phyloP scores from a whole-genome alignment of 2,113 vertebrate genomes.

The Sinocyclocheilus anophthalmus region DNA sequence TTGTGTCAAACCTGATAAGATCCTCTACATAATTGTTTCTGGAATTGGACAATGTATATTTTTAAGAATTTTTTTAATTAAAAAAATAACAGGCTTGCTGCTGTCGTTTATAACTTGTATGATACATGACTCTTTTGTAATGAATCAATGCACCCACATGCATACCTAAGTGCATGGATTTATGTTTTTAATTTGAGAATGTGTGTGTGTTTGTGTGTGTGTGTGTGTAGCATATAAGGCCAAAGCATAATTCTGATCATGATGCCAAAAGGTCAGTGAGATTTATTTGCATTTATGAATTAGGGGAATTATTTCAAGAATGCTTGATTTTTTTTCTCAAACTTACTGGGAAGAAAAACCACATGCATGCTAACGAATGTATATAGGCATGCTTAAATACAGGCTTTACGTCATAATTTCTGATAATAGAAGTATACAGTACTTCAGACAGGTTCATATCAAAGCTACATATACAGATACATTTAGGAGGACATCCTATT shows the following conservation, averaged over 20 bases:
- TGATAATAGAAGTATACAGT: background rate
- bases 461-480: background rate
- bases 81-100: background rate
- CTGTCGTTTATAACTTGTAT: background rate
- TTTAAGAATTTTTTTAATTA: slow-evolving; percentile 1
- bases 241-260: background rate
- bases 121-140: background rate
- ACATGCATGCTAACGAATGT: no score
- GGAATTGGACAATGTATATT: background rate
- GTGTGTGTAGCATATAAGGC: background rate
- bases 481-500: background rate
- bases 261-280: background rate
- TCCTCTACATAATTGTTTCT: background rate
- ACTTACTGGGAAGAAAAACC: no score
- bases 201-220: no score
- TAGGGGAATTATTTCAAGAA: background rate
- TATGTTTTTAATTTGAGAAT: background rate
- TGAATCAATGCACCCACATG: background rate
- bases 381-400: no score
- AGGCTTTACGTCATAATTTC: background rate
- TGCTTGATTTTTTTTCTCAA: background rate
- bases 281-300: background rate
- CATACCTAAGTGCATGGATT: background rate
- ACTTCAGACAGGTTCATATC: background rate
- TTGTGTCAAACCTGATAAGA: slow-evolving; percentile 6